Evolutionary conservation across 2,888 invertebrate species (phyloP).

Genomic region (Omphaloscelis lunosa): DNA sequence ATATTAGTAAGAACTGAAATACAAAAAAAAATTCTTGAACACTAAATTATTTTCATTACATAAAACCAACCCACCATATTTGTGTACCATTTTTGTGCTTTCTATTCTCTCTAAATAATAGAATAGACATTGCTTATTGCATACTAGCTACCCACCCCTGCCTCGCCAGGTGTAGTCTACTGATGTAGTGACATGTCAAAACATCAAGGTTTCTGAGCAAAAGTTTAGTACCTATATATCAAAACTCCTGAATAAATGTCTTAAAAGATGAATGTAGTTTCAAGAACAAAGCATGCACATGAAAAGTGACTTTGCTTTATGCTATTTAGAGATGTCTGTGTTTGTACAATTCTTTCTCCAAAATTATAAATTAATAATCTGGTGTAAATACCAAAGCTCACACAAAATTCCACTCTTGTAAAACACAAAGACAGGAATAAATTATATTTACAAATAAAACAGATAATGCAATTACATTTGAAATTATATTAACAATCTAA

Average conservation of each 20-base stretch:
- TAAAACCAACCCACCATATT: not conserved
- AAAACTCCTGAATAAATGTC: not conserved
- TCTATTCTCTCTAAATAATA: not conserved
- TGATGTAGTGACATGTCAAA: not conserved
- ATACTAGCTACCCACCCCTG: not conserved
- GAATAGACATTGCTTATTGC: not conserved
- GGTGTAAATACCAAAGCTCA: not conserved
- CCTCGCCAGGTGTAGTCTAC: not conserved
- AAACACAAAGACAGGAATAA: not conserved
- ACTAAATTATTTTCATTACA: constrained; percentile 66
- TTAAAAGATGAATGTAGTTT: not conserved
- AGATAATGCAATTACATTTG: constrained; percentile 12
- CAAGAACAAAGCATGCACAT: not conserved
- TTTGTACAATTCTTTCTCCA: not conserved
- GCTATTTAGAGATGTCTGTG: too few species aligned
- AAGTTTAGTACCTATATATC: not conserved
- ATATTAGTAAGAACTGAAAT: constrained; percentile 85
- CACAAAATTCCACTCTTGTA: not conserved
- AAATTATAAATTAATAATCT: not conserved
- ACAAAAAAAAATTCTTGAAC: constrained; percentile 84
- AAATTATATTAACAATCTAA: constrained; percentile 61
- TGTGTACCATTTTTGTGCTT: not conserved
- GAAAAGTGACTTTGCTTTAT: not conserved
- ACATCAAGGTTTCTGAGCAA: not conserved
- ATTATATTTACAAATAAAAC: constrained; percentile 35